Evolutionary conservation across 2,888 invertebrate genomes (phyloP).

Genomic region (Auanema freiburgensis): DNA sequence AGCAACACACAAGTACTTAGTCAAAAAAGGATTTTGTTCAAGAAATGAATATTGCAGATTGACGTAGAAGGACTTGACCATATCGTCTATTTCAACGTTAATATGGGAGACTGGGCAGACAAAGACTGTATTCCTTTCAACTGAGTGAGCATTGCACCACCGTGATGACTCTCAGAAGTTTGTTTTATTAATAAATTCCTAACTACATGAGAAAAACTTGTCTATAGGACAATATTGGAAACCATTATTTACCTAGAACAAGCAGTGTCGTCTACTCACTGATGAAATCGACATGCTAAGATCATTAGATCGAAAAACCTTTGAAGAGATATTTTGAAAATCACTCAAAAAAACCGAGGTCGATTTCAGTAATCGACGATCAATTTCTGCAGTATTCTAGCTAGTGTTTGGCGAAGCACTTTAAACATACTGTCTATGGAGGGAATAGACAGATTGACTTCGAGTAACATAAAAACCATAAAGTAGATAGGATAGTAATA

Average conservation of each 20-base stretch:
- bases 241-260: background rate
- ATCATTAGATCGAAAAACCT: too few species aligned
- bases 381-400: too few species aligned
- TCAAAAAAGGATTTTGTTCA: background rate
- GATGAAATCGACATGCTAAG: too few species aligned
- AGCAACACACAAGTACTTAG: slow-evolving; percentile 12
- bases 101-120: slow-evolving; percentile 11
- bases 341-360: too few species aligned
- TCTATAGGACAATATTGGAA: background rate
- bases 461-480: too few species aligned
- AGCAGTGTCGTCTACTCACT: too few species aligned
- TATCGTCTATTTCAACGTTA: slow-evolving; percentile 10
- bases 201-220: slow-evolving; percentile 1
- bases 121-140: slow-evolving; percentile 1
- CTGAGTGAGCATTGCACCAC: background rate
- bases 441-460: too few species aligned
- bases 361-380: too few species aligned
- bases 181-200: background rate
- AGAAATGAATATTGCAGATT: background rate
- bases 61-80: slow-evolving; percentile 12
- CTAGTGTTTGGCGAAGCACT: too few species aligned
- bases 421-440: too few species aligned
- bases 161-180: background rate
- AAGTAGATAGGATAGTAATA: background rate
- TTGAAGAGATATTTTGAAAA: too few species aligned